phyloP scores from a whole-genome alignment of 2,888 invertebrate species.

The Hypolimnas misippus region DNA sequence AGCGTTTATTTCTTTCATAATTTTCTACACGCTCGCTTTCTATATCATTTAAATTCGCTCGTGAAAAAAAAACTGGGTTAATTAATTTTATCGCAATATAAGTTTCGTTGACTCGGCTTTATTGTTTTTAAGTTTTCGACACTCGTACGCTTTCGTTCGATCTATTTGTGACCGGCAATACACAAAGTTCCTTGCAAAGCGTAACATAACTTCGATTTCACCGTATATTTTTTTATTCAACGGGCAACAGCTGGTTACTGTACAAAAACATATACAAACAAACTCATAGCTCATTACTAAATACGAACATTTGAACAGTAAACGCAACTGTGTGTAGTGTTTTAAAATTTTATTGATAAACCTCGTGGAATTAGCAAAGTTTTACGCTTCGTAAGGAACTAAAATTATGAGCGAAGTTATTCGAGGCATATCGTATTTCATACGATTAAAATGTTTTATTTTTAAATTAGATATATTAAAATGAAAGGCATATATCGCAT shows the following conservation, averaged over 20 bases:
- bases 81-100: background rate
- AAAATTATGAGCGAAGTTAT: slow-evolving; percentile 12
- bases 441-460: slow-evolving; percentile 10
- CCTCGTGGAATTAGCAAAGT: background rate
- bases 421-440: slow-evolving; percentile 20
- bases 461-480: slow-evolving; percentile 2
- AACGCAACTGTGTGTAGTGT: slow-evolving; percentile 10
- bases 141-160: slow-evolving; percentile 26
- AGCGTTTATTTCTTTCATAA: background rate
- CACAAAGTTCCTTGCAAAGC: slow-evolving; percentile 16
- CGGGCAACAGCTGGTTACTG: slow-evolving; percentile 12
- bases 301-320: slow-evolving; percentile 6
- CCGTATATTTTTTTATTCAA: background rate
- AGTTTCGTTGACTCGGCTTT: slow-evolving; percentile 3
- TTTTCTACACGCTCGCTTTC: background rate
- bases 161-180: slow-evolving; percentile 22
- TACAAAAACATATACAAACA: slow-evolving; percentile 10
- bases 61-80: slow-evolving; percentile 7
- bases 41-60: background rate
- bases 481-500: slow-evolving; percentile 14
- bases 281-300: slow-evolving; percentile 8
- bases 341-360: background rate
- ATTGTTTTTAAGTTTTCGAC: slow-evolving; percentile 13
- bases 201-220: slow-evolving; percentile 7
- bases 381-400: slow-evolving; percentile 15